Conservation (phyloP, 2,113 vertebrate genomes). For the Stictonetta naevosa region DNA sequence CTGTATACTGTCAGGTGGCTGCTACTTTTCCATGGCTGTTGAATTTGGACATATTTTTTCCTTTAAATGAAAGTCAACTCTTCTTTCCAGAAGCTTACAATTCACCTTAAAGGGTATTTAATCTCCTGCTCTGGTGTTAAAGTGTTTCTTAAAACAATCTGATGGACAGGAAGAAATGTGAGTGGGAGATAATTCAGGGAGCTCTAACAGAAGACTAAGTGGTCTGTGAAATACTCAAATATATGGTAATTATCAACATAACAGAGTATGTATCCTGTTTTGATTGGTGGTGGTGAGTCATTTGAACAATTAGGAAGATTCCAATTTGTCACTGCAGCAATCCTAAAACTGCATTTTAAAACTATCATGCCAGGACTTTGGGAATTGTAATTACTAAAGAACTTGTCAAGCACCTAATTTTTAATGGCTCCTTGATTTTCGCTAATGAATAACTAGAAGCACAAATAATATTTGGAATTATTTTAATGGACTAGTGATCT, state of each 20-base stretch:
- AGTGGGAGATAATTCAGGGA: conserved; percentile 1
- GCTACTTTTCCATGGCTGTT: neutral
- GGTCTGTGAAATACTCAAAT: conserved; percentile 64
- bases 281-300: conserved; percentile 47
- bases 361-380: neutral
- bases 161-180: conserved; percentile 35
- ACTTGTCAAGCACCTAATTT: neutral
- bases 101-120: conserved; percentile 42
- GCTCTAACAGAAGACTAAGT: conserved; percentile 56
- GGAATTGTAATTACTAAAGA: conserved; percentile 16
- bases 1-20: neutral
- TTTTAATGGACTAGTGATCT: neutral
- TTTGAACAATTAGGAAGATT: conserved; percentile 67
- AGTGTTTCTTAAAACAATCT: conserved; percentile 32
- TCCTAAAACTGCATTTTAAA: conserved; percentile 50
- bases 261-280: conserved; percentile 51
- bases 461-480: neutral
- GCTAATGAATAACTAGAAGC: neutral
- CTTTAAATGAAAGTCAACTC: neutral
- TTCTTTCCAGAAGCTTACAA: neutral
- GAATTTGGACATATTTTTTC: neutral
- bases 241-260: conserved; percentile 59
- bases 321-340: conserved; percentile 54
- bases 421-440: neutral
- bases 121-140: conserved; percentile 4